Evolutionary conservation across 2,113 vertebrate species (phyloP).

Genomic region (Pseudopodoces humilis): DNA sequence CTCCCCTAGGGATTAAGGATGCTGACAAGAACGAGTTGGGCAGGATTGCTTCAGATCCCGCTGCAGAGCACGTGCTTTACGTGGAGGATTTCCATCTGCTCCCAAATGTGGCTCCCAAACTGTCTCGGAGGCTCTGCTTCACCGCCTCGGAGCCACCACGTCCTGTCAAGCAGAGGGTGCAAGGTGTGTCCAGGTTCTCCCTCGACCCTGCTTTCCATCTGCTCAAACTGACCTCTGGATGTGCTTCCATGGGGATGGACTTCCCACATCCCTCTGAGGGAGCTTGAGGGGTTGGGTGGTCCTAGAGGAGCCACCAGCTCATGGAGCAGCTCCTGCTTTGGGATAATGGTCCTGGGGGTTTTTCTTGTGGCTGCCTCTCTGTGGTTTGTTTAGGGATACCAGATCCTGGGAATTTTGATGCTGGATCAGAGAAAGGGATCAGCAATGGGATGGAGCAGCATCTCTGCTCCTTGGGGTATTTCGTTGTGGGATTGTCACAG

Average conservation of each 20-base stretch:
- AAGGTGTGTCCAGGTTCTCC: conserved; percentile 29
- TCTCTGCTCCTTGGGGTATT: neutral
- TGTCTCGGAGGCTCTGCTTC: conserved; percentile 83
- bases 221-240: neutral
- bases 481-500: accelerated
- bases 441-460: neutral
- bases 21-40: conserved; percentile 77
- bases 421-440: neutral
- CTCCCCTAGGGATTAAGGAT: conserved; percentile 74
- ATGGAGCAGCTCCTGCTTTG: neutral
- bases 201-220: neutral
- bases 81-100: conserved; percentile 75
- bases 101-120: conserved; percentile 70
- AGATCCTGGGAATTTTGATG: neutral
- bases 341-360: neutral
- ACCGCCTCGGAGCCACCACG: conserved; percentile 83
- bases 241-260: neutral
- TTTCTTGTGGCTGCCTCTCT: neutral
- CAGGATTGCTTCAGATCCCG: conserved; percentile 78
- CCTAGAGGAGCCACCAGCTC: neutral
- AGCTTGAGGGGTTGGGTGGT: neutral
- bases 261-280: neutral
- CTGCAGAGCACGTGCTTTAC: conserved; percentile 78
- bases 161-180: conserved; percentile 60
- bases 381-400: accelerated